Evolutionary conservation across 2,113 vertebrate genomes (phyloP), one percentile per base, ranked within the genome.

Genomic region (Ammodytes dubius): DNA sequence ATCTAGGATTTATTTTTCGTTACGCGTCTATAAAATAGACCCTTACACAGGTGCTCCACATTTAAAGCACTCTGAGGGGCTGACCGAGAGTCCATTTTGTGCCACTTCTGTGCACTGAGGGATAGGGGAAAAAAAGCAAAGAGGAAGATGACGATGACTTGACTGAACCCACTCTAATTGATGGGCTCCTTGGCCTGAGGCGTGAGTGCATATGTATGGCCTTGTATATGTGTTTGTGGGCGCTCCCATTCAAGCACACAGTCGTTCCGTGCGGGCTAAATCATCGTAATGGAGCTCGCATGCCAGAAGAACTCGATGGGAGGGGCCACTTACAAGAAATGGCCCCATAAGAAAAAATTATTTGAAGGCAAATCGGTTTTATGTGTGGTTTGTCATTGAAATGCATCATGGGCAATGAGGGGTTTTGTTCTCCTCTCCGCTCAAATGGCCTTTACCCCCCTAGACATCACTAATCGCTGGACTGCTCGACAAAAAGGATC

Each of bases 121-220:
- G 17, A 64, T 49, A 40, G 17, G 64, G n/a, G 27, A 64, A 64
- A 58, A 50, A 67, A 73, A 68, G 56, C 65, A 78, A 77, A 54
- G 76, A 71, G 39, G 66, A 68, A 5, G 77, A 87, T n/a, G 77
- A 83, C 65, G 81, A 87, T 83, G 88, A 88, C 87, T 91, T 89
- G 90, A 89, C 73, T 87, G 85, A 88, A 88, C 68, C 83, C 77
- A 76, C 81, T 87, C 78, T 91, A 93, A 92, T 85, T 86, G 89
- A 94, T 89, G 86, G 89, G 61, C 87, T 81, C 70, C 39, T 64
- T 52, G 60, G 63, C 90, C 82, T 43, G 61, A 66, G 74, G 91
- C 80, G 39, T 7, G 12, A 60, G 70, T 60, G 68, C 42, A 17
- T 70, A 6, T 43, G 43, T 60, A 58, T 27, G 13, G 27, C 27